Percentiles rank a stretch among this genome's conserved stretches.
phyloP scores from a whole-genome alignment of 64 coral and sea anemone genomes.

The Trachythela sp. region DNA sequence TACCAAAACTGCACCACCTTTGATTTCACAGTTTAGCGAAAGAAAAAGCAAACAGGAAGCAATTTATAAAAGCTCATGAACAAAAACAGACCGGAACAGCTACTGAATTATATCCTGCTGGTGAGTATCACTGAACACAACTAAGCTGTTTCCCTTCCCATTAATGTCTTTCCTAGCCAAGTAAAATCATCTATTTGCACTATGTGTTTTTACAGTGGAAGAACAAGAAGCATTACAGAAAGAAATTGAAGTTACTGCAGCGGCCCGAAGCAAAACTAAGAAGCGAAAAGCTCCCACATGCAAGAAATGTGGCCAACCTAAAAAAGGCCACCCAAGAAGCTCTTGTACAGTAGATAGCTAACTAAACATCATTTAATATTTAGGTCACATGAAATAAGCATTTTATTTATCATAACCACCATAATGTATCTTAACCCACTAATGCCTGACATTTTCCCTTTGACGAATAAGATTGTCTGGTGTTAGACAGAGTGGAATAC shows the following conservation, averaged over 20 bases:
- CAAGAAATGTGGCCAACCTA: background rate
- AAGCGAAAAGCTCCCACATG: background rate
- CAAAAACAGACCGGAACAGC: background rate
- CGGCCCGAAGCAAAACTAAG: background rate
- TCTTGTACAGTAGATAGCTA: background rate
- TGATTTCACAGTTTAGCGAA: background rate
- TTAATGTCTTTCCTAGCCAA: background rate
- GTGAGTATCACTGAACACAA: background rate
- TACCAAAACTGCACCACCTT: background rate
- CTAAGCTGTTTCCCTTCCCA: background rate
- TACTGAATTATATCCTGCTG: background rate
- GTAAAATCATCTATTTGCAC: too few relatives aligned
- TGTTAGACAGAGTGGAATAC: too few relatives aligned
- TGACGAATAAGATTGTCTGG: too few relatives aligned
- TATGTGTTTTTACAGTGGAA: background rate
- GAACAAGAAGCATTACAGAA: background rate
- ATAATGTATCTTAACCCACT: too few relatives aligned
- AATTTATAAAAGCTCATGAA: background rate
- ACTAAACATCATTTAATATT: background rate
- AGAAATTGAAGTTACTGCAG: background rate
- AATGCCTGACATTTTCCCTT: too few relatives aligned
- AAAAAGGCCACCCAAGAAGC: background rate
- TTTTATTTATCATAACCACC: too few relatives aligned
- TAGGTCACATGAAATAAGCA: too few relatives aligned
- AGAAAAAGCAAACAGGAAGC: background rate